Evolutionary conservation across 2,113 vertebrate species (phyloP).

Genomic region (Cyrtonyx montezumae): DNA sequence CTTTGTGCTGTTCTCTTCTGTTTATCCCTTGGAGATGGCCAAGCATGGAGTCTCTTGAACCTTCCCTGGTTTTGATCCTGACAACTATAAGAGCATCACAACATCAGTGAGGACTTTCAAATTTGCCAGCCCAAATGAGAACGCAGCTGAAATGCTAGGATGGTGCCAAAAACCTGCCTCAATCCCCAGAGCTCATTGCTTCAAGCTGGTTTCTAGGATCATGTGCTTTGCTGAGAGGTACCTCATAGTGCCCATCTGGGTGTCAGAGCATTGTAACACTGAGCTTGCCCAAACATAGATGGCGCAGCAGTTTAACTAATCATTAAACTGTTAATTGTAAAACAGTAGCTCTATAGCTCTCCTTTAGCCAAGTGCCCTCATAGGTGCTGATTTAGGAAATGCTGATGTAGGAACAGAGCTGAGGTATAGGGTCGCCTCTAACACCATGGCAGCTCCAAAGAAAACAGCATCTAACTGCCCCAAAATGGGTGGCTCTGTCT

Average conservation of each 20-base stretch:
- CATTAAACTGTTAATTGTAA: neutral
- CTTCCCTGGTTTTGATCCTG: neutral
- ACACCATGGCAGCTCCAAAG: neutral
- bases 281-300: neutral
- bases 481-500: neutral
- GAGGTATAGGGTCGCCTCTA: neutral
- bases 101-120: accelerated
- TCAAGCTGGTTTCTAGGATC: neutral
- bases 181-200: neutral
- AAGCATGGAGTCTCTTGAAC: accelerated
- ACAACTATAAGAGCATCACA: neutral
- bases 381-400: neutral
- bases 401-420: accelerated
- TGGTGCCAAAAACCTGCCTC: accelerated
- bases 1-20: accelerated
- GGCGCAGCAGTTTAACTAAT: conserved; percentile 29
- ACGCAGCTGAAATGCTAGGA: neutral
- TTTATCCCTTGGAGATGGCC: neutral
- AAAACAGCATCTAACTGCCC: neutral
- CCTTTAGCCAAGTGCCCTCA: accelerated
- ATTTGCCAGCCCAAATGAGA: accelerated
- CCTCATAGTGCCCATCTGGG: neutral
- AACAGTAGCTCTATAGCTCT: neutral
- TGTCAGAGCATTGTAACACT: neutral
- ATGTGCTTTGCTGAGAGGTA: neutral